Percentiles rank a stretch among this genome's conserved stretches.
These are phyloP conservation scores for Drosophila neotestacea DNA, from an alignment of 2,888 invertebrate genomes.

Conservation along the genomic window DNA sequence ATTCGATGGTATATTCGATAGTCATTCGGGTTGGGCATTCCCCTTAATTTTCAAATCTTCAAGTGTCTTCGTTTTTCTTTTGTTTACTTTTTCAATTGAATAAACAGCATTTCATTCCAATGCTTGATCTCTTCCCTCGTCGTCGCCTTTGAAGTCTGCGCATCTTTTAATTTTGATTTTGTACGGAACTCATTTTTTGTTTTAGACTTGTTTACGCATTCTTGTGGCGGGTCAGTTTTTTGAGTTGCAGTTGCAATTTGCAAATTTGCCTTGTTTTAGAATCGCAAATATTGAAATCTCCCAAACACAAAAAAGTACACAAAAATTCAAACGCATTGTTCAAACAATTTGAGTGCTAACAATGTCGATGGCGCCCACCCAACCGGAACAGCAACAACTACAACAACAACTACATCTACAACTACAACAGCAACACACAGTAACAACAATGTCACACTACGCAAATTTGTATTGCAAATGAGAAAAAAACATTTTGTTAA, in stretches of 20 bases:
- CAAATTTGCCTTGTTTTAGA: background rate
- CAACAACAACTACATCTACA: constrained; percentile 26
- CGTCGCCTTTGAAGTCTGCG: constrained; percentile 19
- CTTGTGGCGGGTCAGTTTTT: constrained; percentile 45
- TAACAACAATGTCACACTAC: constrained; percentile 56
- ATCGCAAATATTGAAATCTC: background rate
- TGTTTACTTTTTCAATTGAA: constrained; percentile 44
- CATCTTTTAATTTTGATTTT: constrained; percentile 7
- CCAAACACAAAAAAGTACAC: background rate
- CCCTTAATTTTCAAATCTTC: constrained; percentile 1
- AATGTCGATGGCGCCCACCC: constrained; percentile 55
- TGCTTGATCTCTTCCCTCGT: background rate
- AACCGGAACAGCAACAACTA: constrained; percentile 32
- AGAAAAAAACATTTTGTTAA: constrained; percentile 53
- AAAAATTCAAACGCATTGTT: constrained; percentile 4
- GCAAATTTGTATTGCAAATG: constrained; percentile 65
- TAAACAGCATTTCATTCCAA: constrained; percentile 25
- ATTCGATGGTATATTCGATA: constrained; percentile 19
- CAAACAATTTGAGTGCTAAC: constrained; percentile 11
- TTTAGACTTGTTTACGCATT: constrained; percentile 37
- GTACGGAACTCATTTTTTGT: constrained; percentile 3
- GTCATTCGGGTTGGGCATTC: background rate
- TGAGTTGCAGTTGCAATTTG: background rate
- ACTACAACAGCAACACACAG: constrained; percentile 20
- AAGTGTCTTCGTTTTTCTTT: constrained; percentile 14